Percentiles rank a stretch among this genome's conserved stretches.
phyloP scores from a whole-genome alignment of 2,888 invertebrate species.

The Acrobasis consociella region DNA sequence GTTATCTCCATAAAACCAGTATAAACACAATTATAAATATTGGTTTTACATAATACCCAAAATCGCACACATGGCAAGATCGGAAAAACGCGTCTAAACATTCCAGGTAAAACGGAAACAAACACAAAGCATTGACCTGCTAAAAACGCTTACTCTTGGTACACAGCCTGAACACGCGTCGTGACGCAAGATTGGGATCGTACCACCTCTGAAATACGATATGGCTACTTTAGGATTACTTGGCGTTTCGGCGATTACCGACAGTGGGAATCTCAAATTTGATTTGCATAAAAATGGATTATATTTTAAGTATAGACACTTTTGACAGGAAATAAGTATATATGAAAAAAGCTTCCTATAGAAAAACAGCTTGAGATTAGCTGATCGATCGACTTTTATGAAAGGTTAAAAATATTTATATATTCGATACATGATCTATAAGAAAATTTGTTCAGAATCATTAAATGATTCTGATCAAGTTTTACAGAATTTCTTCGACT shows the following conservation, averaged over 20 bases:
- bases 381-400: no score
- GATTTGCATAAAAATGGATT: neutral
- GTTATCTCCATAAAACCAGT: no score
- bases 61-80: neutral
- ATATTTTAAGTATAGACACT: neutral
- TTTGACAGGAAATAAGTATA: no score
- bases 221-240: conserved; percentile 25
- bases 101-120: conserved; percentile 15
- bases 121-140: conserved; percentile 22
- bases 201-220: conserved; percentile 49
- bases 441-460: no score
- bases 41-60: neutral
- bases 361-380: no score
- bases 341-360: no score
- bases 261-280: conserved; percentile 1
- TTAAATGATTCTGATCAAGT: no score
- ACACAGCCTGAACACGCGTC: conserved; percentile 36
- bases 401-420: no score
- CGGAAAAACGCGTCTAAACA: neutral
- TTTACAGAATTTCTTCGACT: no score
- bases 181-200: conserved; percentile 52
- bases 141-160: conserved; percentile 25
- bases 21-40: no score
- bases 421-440: no score
- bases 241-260: conserved; percentile 7